phyloP scores from a whole-genome alignment of 92 coral and sea anemone genomes.

The Muricea muricata region DNA sequence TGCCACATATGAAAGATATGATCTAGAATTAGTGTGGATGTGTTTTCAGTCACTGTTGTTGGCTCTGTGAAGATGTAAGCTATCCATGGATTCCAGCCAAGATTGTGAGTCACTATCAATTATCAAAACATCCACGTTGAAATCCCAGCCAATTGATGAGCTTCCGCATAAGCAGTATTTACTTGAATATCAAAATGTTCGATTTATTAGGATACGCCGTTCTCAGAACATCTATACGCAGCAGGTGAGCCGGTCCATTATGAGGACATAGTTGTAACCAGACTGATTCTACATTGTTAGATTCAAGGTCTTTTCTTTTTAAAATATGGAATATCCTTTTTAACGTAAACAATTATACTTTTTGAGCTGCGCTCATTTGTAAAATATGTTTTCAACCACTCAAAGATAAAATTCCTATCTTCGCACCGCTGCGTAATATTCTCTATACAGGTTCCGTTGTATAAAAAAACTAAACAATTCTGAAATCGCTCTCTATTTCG shows the following conservation, averaged over 20 bases:
- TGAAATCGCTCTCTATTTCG: no score
- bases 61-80: slow-evolving; percentile 36
- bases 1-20: no score
- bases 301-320: neutral
- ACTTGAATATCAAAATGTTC: neutral
- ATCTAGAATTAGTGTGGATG: slow-evolving; percentile 38
- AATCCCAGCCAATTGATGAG: slow-evolving; percentile 40
- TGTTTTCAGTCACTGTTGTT: slow-evolving; percentile 37
- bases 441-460: no score
- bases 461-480: no score
- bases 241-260: neutral
- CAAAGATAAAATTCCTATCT: no score
- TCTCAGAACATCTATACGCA: slow-evolving; percentile 15
- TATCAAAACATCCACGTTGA: slow-evolving; percentile 39
- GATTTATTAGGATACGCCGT: neutral
- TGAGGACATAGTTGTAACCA: slow-evolving; percentile 24
- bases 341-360: neutral
- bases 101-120: neutral
- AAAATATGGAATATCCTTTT: neutral
- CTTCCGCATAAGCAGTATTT: slow-evolving; percentile 14
- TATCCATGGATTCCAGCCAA: slow-evolving; percentile 41
- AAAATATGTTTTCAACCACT: no score
- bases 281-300: slow-evolving; percentile 14
- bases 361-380: no score
- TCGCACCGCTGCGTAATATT: no score